phyloP scores from a whole-genome alignment of 2,113 vertebrate species.

The Aegithalos caudatus region DNA sequence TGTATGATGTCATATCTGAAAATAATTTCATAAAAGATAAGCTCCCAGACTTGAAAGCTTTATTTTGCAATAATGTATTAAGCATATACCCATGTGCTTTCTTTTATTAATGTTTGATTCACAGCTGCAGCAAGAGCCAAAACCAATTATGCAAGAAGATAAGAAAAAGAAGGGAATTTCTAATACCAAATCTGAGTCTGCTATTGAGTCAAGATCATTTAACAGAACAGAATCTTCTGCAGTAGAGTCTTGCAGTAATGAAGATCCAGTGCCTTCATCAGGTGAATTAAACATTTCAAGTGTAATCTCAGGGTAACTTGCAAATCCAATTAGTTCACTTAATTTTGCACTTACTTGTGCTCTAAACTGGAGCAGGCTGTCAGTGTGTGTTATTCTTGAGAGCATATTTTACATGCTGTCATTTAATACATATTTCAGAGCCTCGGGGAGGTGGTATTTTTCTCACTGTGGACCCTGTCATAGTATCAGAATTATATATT shows the following conservation, averaged over 20 bases:
- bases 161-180: background rate
- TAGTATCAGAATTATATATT: background rate
- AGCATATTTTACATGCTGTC: background rate
- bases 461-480: background rate
- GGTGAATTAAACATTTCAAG: conserved; percentile 13
- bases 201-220: background rate
- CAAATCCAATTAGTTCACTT: conserved; percentile 1
- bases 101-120: background rate
- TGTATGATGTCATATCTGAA: background rate
- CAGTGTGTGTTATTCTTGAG: background rate
- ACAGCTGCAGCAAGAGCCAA: conserved; percentile 20
- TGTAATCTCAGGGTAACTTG: background rate
- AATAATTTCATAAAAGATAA: background rate
- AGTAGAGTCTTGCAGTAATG: background rate
- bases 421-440: background rate
- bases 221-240: background rate
- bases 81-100: background rate
- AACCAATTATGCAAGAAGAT: background rate
- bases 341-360: background rate
- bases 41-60: background rate
- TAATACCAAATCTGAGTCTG: background rate
- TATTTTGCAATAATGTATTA: background rate
- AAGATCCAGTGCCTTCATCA: conserved; percentile 36
- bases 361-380: background rate
- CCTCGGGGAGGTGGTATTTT: background rate